phyloP scores from a whole-genome alignment of 2,113 vertebrate species.

The Neoarius graeffei region DNA sequence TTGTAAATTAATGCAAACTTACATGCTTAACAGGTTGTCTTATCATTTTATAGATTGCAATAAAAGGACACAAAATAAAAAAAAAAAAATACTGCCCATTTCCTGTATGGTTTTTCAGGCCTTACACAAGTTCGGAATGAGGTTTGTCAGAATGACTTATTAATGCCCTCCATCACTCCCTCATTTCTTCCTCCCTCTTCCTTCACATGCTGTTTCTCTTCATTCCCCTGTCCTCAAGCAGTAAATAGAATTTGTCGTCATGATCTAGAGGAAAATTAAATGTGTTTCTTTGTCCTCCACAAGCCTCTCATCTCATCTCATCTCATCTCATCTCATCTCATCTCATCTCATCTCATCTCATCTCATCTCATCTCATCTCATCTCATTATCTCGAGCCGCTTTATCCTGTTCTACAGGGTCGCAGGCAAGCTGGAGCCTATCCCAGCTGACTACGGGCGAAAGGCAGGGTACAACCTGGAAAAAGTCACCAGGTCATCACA shows the following conservation, averaged over 20 bases:
- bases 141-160: conserved; percentile 64
- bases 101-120: conserved; percentile 39
- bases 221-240: conserved; percentile 48
- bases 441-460: too few relatives aligned
- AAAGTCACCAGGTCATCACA: too few relatives aligned
- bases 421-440: too few relatives aligned
- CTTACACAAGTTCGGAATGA: conserved; percentile 57
- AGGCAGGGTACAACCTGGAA: too few relatives aligned
- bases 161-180: conserved; percentile 61
- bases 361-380: too few relatives aligned
- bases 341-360: too few relatives aligned
- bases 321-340: too few relatives aligned
- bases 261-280: conserved; percentile 70
- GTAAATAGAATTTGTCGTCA: conserved; percentile 70
- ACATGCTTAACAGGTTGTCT: background rate
- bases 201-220: conserved; percentile 13
- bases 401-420: too few relatives aligned
- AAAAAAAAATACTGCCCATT: conserved; percentile 54
- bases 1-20: background rate
- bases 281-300: conserved; percentile 54
- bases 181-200: conserved; percentile 37
- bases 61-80: background rate
- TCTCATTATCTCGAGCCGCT: too few relatives aligned
- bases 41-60: background rate
- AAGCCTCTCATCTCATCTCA: too few relatives aligned